Evolutionary conservation across 2,888 invertebrate genomes (phyloP), one percentile per base, ranked within the genome.

Genomic region (Cyaniris semiargus): DNA sequence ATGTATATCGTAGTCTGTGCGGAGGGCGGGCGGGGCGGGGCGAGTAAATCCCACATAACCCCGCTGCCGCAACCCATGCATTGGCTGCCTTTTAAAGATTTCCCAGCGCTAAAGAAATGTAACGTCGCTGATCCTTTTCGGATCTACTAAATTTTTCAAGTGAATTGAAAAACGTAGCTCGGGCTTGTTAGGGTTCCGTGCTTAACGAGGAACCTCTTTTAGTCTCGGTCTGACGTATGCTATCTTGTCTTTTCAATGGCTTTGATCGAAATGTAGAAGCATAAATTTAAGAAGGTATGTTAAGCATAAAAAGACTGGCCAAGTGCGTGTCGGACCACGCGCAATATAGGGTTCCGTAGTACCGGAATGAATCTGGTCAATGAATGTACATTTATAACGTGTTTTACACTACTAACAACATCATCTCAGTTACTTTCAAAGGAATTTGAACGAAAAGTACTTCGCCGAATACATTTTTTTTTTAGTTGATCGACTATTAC

Each of bases 71-170:
- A 31, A 66, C 66, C 66, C 66, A 66, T 66, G 27, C 66, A 66
- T 66, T 66, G 66, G 27, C 66, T 66, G 66, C 66, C 66, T 66
- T 66, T 66, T 66, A 31, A 66, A 66, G 66, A 66, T 66, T 66
- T 66, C 66, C 66, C 66, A 66, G 66, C 27, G 66, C 66, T 66
- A 66, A 66, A 66, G 66, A 66, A 66, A 66, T 66, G 66, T 66
- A 31, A 66, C 66, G 66, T 66, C 66, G 27, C 66, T 66, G 66
- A 66, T 66, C 66, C 66, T 31, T 66, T 66, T 66, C 27, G 66
- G 27, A 66, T 66, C 66, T 66, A 66, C 66, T 66, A 66, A 66
- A 66, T 66, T 66, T 66, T 66, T 66, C 66, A 66, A 66, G 66
- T 66, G 66, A 66, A 66, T 66, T 66, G 66, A 66, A 66, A 66